Conservation (phyloP, 2,888 invertebrate species). For the Ganaspis brasiliensis region DNA sequence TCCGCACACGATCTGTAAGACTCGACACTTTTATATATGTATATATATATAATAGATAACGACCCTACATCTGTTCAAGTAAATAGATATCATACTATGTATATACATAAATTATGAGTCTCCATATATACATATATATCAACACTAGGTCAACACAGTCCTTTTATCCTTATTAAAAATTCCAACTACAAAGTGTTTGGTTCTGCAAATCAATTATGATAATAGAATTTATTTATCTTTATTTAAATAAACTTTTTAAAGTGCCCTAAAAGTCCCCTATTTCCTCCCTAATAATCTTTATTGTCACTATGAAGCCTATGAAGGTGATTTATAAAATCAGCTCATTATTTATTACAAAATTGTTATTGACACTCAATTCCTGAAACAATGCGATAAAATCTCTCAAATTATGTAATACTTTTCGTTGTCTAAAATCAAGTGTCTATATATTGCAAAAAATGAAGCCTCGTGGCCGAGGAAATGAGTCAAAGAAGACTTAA, state of each 20-base stretch:
- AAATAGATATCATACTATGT: neutral
- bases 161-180: neutral
- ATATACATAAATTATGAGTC: neutral
- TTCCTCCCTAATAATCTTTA: too few relatives aligned
- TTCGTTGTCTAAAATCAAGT: neutral
- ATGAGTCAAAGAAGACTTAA: conserved; percentile 23
- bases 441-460: neutral
- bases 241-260: too few relatives aligned
- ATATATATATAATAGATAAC: conserved; percentile 1
- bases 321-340: too few relatives aligned
- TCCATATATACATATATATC: neutral
- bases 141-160: neutral
- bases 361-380: neutral
- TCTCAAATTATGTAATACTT: neutral
- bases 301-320: too few relatives aligned
- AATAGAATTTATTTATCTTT: too few relatives aligned
- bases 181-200: neutral
- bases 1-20: neutral
- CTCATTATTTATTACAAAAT: neutral
- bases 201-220: too few relatives aligned
- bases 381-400: neutral
- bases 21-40: neutral
- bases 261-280: too few relatives aligned
- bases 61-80: neutral
- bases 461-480: conserved; percentile 29